phyloP scores from a whole-genome alignment of 2,113 vertebrate genomes.

The Alosa alosa region DNA sequence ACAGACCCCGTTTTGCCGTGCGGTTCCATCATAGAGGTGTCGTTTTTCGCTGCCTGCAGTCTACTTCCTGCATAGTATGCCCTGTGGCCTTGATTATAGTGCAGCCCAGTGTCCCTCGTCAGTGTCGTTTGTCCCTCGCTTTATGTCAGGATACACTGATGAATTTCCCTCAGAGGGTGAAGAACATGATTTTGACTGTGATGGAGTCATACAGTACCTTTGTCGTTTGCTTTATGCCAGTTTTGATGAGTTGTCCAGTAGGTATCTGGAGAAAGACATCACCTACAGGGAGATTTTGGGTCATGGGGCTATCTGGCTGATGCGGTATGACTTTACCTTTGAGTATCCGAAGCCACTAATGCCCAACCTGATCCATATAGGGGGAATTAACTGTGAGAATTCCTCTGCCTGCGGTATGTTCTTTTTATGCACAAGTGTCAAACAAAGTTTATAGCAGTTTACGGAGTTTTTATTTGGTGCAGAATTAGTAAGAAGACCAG shows the following conservation, averaged over 20 bases:
- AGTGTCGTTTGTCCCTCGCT: constrained; percentile 74
- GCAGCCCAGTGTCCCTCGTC: no score
- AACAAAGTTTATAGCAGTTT: background rate
- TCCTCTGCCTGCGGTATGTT: constrained; percentile 70
- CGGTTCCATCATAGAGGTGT: constrained; percentile 73
- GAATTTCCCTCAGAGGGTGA: constrained; percentile 75
- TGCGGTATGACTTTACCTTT: constrained; percentile 80
- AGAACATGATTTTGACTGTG: constrained; percentile 64
- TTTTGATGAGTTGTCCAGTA: constrained; percentile 63
- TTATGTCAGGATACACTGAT: constrained; percentile 52
- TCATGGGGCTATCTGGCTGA: constrained; percentile 75
- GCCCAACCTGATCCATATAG: constrained; percentile 81
- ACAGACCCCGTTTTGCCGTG: constrained; percentile 80
- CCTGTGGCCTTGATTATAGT: constrained; percentile 67
- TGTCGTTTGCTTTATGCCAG: constrained; percentile 53
- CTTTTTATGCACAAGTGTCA: background rate
- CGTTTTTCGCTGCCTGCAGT: constrained; percentile 76
- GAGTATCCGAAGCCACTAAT: constrained; percentile 80
- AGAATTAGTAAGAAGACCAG: background rate
- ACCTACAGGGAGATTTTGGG: constrained; percentile 68
- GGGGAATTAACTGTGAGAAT: constrained; percentile 74
- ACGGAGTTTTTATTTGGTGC: background rate
- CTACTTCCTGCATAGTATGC: constrained; percentile 75
- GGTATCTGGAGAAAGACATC: constrained; percentile 64
- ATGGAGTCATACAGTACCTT: no score